Evolutionary conservation across 2,797 vertebrate species (phyloP).

Genomic region (Pangasius mekongensis): DNA sequence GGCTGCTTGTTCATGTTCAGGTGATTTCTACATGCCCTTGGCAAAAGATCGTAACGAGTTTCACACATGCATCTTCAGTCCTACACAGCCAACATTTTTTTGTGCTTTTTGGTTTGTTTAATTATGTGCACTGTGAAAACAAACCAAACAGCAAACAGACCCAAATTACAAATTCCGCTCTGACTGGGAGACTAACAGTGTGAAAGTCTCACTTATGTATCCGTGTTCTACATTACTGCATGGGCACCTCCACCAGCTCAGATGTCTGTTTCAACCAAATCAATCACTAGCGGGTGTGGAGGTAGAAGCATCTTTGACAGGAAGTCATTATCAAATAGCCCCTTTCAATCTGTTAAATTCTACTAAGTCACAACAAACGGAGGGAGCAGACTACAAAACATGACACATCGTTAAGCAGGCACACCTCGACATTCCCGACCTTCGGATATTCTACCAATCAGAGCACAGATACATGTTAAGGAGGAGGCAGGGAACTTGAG

Average conservation of each 20-base stretch:
- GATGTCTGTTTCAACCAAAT: background rate
- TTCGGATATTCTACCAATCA: background rate
- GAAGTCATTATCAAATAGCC: background rate
- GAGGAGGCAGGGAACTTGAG: background rate
- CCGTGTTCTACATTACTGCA: too few relatives aligned
- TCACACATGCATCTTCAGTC: background rate
- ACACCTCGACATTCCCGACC: background rate
- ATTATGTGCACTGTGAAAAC: background rate
- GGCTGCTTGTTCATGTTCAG: background rate
- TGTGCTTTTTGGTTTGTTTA: background rate
- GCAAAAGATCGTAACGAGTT: background rate
- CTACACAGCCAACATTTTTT: background rate
- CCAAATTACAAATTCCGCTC: background rate
- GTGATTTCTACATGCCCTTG: background rate
- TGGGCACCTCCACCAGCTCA: background rate
- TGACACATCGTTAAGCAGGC: background rate
- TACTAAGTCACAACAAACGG: background rate
- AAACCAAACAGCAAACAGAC: background rate
- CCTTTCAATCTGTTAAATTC: background rate
- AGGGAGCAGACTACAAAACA: background rate
- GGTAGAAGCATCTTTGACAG: background rate
- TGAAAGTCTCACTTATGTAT: background rate
- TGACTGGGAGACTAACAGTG: background rate
- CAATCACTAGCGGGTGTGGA: background rate
- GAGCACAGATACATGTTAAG: background rate